Percentiles rank a stretch among this genome's conserved stretches.
Conservation (phyloP, 2,797 vertebrate species). For the Muscicapa striata region DNA sequence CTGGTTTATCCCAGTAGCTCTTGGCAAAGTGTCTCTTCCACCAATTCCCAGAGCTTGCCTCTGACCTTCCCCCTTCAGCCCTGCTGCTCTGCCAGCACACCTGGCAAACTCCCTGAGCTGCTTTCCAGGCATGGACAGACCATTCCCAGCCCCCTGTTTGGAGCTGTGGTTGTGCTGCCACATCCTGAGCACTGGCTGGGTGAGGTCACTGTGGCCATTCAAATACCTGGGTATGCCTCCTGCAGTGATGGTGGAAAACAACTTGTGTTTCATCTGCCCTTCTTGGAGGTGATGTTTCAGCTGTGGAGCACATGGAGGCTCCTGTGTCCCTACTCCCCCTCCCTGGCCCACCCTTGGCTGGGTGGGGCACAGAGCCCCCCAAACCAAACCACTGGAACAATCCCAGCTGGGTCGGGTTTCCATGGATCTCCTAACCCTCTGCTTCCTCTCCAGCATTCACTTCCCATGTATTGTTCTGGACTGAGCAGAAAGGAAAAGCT, state of each 20-base stretch:
- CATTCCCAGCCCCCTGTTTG: background rate
- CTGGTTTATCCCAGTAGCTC: background rate
- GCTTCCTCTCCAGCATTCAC: background rate
- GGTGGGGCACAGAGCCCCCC: background rate
- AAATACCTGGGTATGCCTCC: background rate
- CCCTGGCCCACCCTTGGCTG: accelerated
- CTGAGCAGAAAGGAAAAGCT: constrained; percentile 16
- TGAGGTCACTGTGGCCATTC: background rate
- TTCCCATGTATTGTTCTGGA: constrained; percentile 48
- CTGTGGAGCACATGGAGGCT: background rate
- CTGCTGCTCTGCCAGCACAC: background rate
- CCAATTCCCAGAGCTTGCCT: background rate
- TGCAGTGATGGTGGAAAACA: background rate
- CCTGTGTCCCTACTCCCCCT: background rate
- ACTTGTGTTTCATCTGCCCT: background rate
- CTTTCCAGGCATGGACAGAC: background rate
- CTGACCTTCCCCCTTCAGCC: background rate
- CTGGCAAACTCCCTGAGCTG: background rate
- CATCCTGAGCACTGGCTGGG: accelerated
- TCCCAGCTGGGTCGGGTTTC: background rate
- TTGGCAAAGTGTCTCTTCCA: background rate
- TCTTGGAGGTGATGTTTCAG: background rate
- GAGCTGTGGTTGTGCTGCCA: background rate
- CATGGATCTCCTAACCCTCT: background rate
- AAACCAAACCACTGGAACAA: background rate